phyloP scores from a whole-genome alignment of 2,113 vertebrate genomes.

The Haplotaxodon microlepis region DNA sequence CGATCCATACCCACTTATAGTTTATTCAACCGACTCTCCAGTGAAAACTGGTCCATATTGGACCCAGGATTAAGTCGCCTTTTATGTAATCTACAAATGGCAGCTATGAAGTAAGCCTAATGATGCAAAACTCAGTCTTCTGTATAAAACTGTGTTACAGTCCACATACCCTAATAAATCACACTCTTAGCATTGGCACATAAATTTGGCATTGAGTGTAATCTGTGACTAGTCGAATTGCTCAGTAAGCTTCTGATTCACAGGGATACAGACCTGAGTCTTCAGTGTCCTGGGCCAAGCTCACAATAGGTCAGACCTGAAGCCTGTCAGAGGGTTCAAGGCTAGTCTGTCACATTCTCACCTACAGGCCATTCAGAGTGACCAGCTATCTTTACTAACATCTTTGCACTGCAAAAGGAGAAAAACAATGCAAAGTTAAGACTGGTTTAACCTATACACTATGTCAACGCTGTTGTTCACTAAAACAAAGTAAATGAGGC shows the following conservation, averaged over 20 bases:
- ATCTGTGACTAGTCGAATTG: not conserved
- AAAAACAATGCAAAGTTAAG: not conserved
- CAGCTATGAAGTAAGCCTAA: not conserved
- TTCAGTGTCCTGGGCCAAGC: not conserved
- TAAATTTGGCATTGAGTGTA: not conserved
- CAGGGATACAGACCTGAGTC: not conserved
- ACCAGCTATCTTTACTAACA: not conserved
- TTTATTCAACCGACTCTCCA: not conserved
- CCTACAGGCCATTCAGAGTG: rapidly evolving
- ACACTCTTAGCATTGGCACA: not conserved
- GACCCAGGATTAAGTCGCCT: not conserved
- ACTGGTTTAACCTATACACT: not conserved
- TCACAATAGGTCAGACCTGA: not conserved
- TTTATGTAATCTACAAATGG: not conserved
- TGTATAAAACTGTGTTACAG: not conserved
- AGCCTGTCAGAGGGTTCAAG: not conserved
- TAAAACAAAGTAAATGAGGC: rapidly evolving
- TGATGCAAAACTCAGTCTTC: not conserved
- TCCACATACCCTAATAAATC: not conserved
- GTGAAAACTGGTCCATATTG: not conserved
- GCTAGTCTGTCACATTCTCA: not conserved
- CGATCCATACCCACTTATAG: not conserved
- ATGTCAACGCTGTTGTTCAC: not conserved
- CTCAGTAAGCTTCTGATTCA: not conserved
- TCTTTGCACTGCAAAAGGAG: not conserved